Percentiles rank a stretch among this genome's conserved stretches.
Evolutionary conservation across 2,797 vertebrate genomes (phyloP).

Genomic region (Nannoperca obscura): DNA sequence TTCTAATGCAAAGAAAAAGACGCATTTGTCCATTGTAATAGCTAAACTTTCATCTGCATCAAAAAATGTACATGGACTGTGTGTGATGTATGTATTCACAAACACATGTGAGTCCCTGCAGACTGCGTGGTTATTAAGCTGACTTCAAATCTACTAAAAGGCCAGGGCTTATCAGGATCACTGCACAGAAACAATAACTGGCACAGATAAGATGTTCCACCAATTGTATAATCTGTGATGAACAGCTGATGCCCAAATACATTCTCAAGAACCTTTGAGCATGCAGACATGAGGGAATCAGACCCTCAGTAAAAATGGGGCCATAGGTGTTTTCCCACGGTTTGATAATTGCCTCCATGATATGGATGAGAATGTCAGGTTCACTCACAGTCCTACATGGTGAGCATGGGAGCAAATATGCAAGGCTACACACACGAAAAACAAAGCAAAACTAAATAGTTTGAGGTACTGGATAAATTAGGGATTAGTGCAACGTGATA

Average conservation of each 20-base stretch:
- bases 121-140: slow-evolving; percentile 10
- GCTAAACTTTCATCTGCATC: not conserved
- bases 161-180: slow-evolving; percentile 43
- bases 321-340: slow-evolving; percentile 59
- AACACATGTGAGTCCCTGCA: not conserved
- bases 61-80: not conserved
- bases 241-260: slow-evolving; percentile 38
- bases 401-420: slow-evolving; percentile 8
- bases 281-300: slow-evolving; percentile 32
- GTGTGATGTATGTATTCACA: not conserved
- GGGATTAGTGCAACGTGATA: not conserved
- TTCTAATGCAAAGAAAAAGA: not conserved
- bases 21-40: not conserved
- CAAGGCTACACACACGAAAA: not conserved
- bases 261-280: slow-evolving; percentile 34
- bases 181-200: slow-evolving; percentile 60
- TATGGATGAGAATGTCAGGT: not conserved
- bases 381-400: not conserved
- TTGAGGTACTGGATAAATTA: not conserved
- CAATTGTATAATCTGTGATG: slow-evolving; percentile 45
- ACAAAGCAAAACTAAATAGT: not conserved
- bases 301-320: slow-evolving; percentile 15
- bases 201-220: slow-evolving; percentile 43
- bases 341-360: not conserved
- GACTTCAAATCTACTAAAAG: slow-evolving; percentile 29